Evolutionary conservation across 2,797 vertebrate genomes (phyloP).

Genomic region (Aythya fuligula): DNA sequence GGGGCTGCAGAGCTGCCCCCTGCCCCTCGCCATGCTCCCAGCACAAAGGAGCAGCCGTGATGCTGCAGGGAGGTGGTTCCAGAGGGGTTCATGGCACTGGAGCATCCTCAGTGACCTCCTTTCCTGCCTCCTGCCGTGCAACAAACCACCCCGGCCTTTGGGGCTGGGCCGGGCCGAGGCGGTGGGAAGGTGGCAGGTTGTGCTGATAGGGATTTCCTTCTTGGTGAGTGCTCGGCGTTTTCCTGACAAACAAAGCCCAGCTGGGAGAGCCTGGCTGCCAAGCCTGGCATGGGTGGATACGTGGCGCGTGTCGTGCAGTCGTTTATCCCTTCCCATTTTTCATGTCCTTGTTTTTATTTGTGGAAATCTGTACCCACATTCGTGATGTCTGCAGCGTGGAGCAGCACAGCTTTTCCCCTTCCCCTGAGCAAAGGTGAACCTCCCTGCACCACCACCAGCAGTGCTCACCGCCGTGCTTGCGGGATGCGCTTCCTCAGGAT

Average conservation of each 20-base stretch:
- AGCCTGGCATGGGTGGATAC: not conserved
- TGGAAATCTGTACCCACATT: not conserved
- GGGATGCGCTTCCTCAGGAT: not conserved
- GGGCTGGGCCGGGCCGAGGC: not conserved
- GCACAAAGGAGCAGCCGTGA: not conserved
- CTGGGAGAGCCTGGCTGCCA: not conserved
- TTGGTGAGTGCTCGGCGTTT: not conserved
- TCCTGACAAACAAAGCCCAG: not conserved
- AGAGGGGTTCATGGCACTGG: not conserved
- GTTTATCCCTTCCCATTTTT: not conserved
- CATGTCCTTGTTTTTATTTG: not conserved
- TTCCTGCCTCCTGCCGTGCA: not conserved
- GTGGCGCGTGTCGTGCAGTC: not conserved
- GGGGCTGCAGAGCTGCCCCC: too few relatives aligned
- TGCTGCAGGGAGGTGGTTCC: not conserved
- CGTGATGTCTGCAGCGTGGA: not conserved
- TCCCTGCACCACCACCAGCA: not conserved
- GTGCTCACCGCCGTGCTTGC: too few relatives aligned
- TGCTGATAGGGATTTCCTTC: not conserved
- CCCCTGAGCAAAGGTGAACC: not conserved
- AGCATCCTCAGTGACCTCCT: not conserved
- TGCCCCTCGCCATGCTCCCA: too few relatives aligned
- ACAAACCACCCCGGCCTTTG: not conserved
- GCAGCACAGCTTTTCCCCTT: not conserved
- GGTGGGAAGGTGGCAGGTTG: not conserved